Base-by-base conservation (phyloP, 2,113 vertebrate species). In the Tetrax tetrax region DNA sequence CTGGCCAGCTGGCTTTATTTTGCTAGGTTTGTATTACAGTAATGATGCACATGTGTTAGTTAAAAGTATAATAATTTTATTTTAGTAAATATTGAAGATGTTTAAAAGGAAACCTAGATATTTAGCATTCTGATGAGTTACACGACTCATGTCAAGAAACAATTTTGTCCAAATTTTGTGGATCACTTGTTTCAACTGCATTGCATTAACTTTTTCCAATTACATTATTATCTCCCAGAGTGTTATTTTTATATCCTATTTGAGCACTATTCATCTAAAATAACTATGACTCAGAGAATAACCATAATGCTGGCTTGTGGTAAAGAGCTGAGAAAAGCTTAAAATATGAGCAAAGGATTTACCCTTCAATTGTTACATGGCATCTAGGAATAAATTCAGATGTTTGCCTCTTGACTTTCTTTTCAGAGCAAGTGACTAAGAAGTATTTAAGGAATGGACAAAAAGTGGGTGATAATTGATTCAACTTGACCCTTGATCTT, bases 151-250 rank as follows among this genome's bases (percentile, higher is more conserved):
- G 45, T 87, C 90, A 96, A 86, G 83, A 93, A 86, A 83, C 38
- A 89, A 86, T 84, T 90, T 83, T 77, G 64, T 75, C 90, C 70
- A 87, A 81, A 87, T 78, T 89, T 88, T 90, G 94, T 92, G 60
- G 93, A 90, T 93, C 90, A 68, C 76, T 95, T 93, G 69, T 89
- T 95, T 95, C 90, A 87, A 78, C 59, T 71, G 69, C 35, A 87
- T 68, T 87, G 33, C 48, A 82, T 93, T 92, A 95, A 87, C 80
- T 93, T 95, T 82, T 92, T 86, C 83, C 3, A 0, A 89, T 89
- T 84, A 95, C 38, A 51, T 94, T 65, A 72, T 89, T 94, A 92
- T 69, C 80, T 83, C 16, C 2, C 68, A 79, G 43, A 90, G 38
- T 38, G 57, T 82, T 94, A 89, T 95, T 91, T 93, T 92, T 71